Evolutionary conservation across 2,888 invertebrate genomes (phyloP).

Genomic region (Diachrysia chrysitis): DNA sequence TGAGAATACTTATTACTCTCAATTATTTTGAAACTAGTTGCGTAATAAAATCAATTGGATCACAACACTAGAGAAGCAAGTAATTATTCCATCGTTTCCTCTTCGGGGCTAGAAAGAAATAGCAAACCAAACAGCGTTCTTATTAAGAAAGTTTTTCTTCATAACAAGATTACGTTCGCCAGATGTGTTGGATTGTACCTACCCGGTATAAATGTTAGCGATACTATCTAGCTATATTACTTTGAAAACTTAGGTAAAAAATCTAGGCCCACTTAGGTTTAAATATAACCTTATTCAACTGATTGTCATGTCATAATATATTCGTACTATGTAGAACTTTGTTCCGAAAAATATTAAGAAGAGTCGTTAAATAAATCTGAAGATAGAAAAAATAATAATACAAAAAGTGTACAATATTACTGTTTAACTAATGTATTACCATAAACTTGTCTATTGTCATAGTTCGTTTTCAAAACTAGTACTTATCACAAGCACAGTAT

Average conservation of each 20-base stretch:
- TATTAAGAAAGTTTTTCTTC: slow-evolving; percentile 89
- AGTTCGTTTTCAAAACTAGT: no score
- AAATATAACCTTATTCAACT: slow-evolving; percentile 16
- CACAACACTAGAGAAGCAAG: slow-evolving; percentile 42
- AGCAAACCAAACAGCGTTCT: slow-evolving; percentile 80
- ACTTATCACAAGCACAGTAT: no score
- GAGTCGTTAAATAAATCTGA: no score
- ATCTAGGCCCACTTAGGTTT: slow-evolving; percentile 4
- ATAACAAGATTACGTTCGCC: slow-evolving; percentile 87
- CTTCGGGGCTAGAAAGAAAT: slow-evolving; percentile 68
- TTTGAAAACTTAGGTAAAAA: slow-evolving; percentile 32
- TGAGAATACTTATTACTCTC: slow-evolving; percentile 9
- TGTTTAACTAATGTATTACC: no score
- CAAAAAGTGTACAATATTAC: no score
- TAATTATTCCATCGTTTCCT: slow-evolving; percentile 74
- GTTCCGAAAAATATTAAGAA: no score
- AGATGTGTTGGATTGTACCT: slow-evolving; percentile 83
- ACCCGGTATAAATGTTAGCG: slow-evolving; percentile 75
- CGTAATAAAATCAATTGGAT: slow-evolving; percentile 43
- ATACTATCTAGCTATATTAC: slow-evolving; percentile 49
- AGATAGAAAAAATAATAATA: no score
- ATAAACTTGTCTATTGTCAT: no score
- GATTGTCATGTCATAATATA: neutral
- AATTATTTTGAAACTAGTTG: slow-evolving; percentile 17
- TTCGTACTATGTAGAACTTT: neutral